Percentiles rank a stretch among this genome's conserved stretches.
These are phyloP conservation scores for Cydia strobilella DNA, from an alignment of 1,140 invertebrate genomes.

Conservation along the genomic window DNA sequence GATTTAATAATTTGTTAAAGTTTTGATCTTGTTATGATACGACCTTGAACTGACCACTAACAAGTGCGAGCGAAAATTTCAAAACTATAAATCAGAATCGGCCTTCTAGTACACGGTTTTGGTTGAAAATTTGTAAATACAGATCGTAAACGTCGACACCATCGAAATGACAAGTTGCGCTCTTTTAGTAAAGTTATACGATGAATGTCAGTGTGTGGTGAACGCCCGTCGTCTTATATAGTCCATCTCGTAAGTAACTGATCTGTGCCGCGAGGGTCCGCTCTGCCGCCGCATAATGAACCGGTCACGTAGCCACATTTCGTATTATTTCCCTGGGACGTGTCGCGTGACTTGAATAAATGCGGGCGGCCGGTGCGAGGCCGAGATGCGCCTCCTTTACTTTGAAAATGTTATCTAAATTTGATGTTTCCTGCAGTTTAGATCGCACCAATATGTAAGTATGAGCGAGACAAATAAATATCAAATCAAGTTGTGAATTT, in stretches of 20 bases:
- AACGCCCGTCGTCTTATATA: background rate
- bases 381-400: conserved; percentile 45
- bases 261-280: conserved; percentile 33
- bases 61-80: no score
- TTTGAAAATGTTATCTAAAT: no score
- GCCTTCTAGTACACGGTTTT: no score
- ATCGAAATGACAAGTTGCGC: background rate
- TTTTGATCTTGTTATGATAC: no score
- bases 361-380: conserved; percentile 53
- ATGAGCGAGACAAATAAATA: conserved; percentile 33
- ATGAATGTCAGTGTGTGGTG: background rate
- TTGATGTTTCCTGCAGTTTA: no score
- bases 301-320: conserved; percentile 79
- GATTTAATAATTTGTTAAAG: no score
- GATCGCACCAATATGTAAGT: no score
- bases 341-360: conserved; percentile 77
- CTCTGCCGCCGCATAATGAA: conserved; percentile 72
- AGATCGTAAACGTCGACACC: background rate
- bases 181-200: background rate
- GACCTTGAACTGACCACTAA: no score
- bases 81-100: no score
- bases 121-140: background rate
- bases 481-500: no score
- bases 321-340: conserved; percentile 79
- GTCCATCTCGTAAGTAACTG: background rate